Evolutionary conservation across 1,140 invertebrate genomes (phyloP).

Genomic region (Tetragonula clypearis): DNA sequence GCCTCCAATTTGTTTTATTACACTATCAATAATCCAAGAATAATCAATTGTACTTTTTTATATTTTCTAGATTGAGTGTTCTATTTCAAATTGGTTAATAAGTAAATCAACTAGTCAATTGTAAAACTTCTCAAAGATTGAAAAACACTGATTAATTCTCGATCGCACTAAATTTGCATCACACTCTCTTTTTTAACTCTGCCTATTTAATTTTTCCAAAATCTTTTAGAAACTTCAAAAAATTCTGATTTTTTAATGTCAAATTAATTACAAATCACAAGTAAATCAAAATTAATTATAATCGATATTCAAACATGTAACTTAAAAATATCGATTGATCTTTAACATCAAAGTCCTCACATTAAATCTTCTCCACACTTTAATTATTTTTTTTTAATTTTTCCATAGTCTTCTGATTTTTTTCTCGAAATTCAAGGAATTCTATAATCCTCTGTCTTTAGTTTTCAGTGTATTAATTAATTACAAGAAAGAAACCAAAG

Average conservation of each 20-base stretch:
- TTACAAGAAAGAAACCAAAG: too few species aligned
- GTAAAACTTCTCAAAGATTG: neutral
- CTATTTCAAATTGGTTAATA: neutral
- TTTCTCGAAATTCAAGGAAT: too few species aligned
- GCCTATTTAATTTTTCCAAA: neutral
- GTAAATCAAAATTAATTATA: neutral
- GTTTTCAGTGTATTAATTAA: too few species aligned
- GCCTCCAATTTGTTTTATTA: neutral
- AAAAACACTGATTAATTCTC: neutral
- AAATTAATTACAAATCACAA: neutral
- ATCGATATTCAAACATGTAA: neutral
- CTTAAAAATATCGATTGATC: too few species aligned
- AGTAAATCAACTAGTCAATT: neutral
- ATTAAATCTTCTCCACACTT: too few species aligned
- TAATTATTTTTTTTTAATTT: too few species aligned
- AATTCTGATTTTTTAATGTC: neutral
- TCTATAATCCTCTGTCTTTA: too few species aligned
- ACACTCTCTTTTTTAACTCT: neutral
- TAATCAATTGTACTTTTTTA: neutral
- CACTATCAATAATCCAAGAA: neutral
- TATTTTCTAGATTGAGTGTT: neutral
- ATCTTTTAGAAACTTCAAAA: neutral
- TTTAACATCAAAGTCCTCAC: too few species aligned
- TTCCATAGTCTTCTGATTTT: too few species aligned
- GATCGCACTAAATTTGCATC: neutral